A percentile compares a stretch with the other conserved stretches of the same genome.
phyloP scores from a whole-genome alignment of 2,113 vertebrate species.

The Castor canadensis region DNA sequence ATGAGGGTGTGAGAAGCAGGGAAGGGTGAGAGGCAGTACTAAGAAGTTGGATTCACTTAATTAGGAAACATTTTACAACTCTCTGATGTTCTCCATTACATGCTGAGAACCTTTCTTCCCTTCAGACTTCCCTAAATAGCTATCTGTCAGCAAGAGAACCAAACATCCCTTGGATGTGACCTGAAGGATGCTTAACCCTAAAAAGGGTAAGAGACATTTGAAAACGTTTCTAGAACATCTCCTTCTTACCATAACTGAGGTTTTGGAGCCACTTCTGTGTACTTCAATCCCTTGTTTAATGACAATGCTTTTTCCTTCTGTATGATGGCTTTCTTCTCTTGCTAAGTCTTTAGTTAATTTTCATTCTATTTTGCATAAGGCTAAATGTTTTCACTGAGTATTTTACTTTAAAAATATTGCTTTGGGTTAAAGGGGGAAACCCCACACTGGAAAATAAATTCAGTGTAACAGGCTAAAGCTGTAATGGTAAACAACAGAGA shows the following conservation, averaged over 20 bases:
- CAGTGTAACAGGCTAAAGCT: neutral
- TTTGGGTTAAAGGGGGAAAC: conserved; percentile 3
- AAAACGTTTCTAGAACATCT: neutral
- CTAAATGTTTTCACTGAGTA: neutral
- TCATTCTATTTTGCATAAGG: neutral
- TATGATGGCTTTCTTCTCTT: too few species aligned
- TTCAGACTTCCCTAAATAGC: neutral
- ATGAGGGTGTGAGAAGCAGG: neutral
- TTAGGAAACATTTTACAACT: neutral
- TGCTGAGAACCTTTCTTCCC: neutral
- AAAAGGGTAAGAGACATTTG: neutral
- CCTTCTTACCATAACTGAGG: neutral
- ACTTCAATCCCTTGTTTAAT: neutral
- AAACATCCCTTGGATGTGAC: neutral
- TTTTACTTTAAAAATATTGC: conserved; percentile 52
- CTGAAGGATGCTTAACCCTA: neutral
- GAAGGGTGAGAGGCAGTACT: neutral
- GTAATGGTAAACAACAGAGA: neutral
- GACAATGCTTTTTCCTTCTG: too few species aligned
- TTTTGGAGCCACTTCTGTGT: neutral
- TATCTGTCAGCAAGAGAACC: neutral
- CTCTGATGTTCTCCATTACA: neutral
- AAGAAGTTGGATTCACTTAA: too few species aligned
- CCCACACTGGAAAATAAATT: neutral
- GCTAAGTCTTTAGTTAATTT: too few species aligned